Conservation (phyloP, 2,113 vertebrate species). For the Hoplias malabaricus region DNA sequence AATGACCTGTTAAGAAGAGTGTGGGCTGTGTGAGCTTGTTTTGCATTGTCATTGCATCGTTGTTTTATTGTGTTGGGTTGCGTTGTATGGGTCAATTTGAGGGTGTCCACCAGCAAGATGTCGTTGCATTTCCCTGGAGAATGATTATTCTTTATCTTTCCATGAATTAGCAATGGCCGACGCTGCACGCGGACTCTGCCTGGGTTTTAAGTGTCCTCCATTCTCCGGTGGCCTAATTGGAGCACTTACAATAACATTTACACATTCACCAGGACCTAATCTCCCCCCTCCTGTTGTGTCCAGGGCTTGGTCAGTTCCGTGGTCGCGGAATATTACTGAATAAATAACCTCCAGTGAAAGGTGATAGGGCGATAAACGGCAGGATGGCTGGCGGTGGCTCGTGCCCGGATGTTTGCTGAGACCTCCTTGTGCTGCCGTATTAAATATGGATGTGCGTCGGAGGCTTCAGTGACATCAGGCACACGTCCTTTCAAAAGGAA, state of each 20-base stretch:
- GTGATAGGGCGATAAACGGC: constrained; percentile 17
- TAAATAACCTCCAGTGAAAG: constrained; percentile 1
- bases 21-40: neutral
- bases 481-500: constrained; percentile 61
- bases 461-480: constrained; percentile 71
- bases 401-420: constrained; percentile 26
- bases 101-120: neutral
- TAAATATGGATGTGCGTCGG: constrained; percentile 78
- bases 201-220: constrained; percentile 68
- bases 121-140: neutral
- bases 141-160: constrained; percentile 30
- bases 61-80: no score
- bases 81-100: no score
- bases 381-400: constrained; percentile 15
- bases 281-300: constrained; percentile 49
- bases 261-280: constrained; percentile 56
- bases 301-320: constrained; percentile 47
- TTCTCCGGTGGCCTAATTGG: constrained; percentile 71
- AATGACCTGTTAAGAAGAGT: constrained; percentile 43
- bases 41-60: no score
- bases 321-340: neutral
- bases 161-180: constrained; percentile 51
- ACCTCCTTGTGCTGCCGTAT: constrained; percentile 62
- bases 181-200: constrained; percentile 59
- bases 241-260: constrained; percentile 63